Evolutionary conservation across 2,888 invertebrate genomes (phyloP), one percentile per base, ranked within the genome.

Genomic region (Molanna angustata): DNA sequence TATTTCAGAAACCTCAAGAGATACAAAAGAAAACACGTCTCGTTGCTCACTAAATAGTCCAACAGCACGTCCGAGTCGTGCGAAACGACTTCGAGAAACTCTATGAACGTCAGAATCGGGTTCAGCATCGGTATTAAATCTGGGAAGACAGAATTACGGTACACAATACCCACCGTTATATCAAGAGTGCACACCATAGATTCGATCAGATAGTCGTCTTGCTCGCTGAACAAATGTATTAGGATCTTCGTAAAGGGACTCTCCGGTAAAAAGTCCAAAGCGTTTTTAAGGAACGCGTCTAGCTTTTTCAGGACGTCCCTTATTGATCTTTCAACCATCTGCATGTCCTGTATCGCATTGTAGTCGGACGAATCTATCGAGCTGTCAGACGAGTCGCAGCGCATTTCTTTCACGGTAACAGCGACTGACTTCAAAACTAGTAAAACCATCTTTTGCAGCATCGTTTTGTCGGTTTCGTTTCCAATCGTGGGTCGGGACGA

Each of bases 181-280:
- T 94, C 93, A 43, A 94, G 71, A 31, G 90, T 90, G 68, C 93
- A 93, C 4, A 94, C 89, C 92, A 94, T 92, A 2, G 91, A 88
- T 74, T 94, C 94, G 53, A 94, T 89, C 62, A 94, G 73, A 64
- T 90, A 90, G 70, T 94, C 94, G 66, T 94, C 93, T 68, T 94
- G 93, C 70, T 94, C 92, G 63, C 88, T 88, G 65, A 94, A 93
- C 52, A 94, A 73, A 68, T 90, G 89, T 53, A 93, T 88, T 45
- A 94, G 79, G 80, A 93, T 89, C 71, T 92, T 91, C 1, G 91
- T 90, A 61, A 93, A 84, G 16, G 89, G 86, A 59, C 90, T 89
- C 67, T 91, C 90, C 0, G 93, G 93, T 71, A 92, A 90, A 66
- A 89, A 93, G 58, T 91, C 89, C 61, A 91, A 73, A 52, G 86